Conservation (phyloP, 2,888 invertebrate genomes). For the Tachina fera region DNA sequence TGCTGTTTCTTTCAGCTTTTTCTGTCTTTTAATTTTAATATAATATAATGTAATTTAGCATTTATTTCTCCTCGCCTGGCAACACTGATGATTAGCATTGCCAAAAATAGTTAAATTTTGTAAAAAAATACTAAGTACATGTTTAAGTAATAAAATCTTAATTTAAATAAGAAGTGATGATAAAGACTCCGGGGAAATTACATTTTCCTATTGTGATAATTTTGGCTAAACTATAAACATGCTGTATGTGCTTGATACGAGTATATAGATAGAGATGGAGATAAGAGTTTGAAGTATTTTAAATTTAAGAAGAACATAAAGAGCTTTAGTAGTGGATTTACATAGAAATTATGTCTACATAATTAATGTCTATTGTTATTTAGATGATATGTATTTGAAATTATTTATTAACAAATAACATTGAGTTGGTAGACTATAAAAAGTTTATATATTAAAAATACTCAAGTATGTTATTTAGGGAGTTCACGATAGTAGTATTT, state of each 20-base stretch:
- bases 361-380: too few relatives aligned
- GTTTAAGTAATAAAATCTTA: conserved; percentile 40
- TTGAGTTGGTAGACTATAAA: too few relatives aligned
- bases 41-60: too few relatives aligned
- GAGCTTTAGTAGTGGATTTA: too few relatives aligned
- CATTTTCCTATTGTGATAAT: conserved; percentile 50
- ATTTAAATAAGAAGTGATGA: conserved; percentile 41
- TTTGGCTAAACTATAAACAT: conserved; percentile 15
- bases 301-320: too few relatives aligned
- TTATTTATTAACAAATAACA: too few relatives aligned
- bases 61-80: too few relatives aligned
- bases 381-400: too few relatives aligned
- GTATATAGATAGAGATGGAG: background rate
- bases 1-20: too few relatives aligned
- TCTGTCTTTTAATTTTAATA: too few relatives aligned
- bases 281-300: background rate
- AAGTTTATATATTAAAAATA: too few relatives aligned
- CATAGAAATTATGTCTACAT: too few relatives aligned
- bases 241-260: background rate
- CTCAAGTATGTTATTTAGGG: background rate
- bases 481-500: background rate
- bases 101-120: background rate
- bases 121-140: background rate
- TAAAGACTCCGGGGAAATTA: conserved; percentile 64
- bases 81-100: conserved; percentile 53